Evolutionary conservation across 2,797 vertebrate genomes (phyloP).

Genomic region (Pitangus sulphuratus): DNA sequence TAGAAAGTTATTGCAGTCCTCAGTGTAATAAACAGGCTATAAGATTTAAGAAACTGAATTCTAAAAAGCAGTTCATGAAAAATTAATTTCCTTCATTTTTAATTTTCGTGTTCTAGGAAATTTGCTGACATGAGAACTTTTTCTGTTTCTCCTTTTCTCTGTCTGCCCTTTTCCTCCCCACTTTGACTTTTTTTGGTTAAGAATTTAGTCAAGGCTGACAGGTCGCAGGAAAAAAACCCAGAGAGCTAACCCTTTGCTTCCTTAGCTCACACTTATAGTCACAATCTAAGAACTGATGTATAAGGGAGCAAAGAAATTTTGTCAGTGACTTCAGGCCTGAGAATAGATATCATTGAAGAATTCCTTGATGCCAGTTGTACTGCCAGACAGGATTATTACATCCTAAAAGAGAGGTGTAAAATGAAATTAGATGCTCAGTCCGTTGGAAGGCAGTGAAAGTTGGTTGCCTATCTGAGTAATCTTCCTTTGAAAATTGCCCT

Average conservation of each 20-base stretch:
- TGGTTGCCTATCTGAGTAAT: not conserved
- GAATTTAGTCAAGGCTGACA: not conserved
- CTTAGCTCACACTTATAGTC: not conserved
- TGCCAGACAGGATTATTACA: not conserved
- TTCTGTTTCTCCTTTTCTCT: not conserved
- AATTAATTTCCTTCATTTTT: conserved; percentile 66
- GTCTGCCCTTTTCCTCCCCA: not conserved
- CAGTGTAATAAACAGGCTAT: conserved; percentile 44
- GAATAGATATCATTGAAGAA: not conserved
- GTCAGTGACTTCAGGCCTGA: not conserved
- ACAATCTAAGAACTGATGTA: not conserved
- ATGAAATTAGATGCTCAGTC: not conserved
- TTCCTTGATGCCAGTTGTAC: not conserved
- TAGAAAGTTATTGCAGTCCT: conserved; percentile 15
- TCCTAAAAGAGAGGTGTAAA: not conserved
- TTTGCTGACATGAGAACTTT: not conserved
- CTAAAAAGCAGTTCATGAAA: conserved; percentile 66
- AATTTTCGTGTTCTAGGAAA: conserved; percentile 58
- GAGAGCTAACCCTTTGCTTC: not conserved
- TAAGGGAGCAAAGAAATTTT: not conserved
- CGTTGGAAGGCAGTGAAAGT: not conserved
- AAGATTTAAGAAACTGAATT: conserved; percentile 55
- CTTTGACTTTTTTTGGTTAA: rapidly evolving
- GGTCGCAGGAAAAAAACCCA: not conserved
- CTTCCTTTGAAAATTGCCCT: not conserved